phyloP scores from a whole-genome alignment of 2,113 vertebrate species.

The Dasypus novemcinctus region DNA sequence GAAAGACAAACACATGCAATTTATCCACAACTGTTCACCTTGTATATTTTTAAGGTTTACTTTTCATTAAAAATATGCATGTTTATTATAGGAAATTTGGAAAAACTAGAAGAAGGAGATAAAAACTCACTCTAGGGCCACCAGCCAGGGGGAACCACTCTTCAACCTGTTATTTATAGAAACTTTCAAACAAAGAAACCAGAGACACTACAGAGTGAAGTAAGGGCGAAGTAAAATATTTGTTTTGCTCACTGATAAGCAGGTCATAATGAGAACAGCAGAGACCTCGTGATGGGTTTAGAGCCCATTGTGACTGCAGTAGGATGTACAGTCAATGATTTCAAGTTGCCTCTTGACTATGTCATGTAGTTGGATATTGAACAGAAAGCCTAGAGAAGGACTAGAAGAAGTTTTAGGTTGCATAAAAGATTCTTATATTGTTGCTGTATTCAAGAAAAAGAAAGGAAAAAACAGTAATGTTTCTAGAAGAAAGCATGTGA shows the following conservation, averaged over 20 bases:
- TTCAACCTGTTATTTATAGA: constrained; percentile 49
- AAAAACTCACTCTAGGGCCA: background rate
- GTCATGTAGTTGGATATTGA: background rate
- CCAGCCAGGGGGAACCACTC: background rate
- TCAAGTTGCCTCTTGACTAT: background rate
- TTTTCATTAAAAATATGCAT: background rate
- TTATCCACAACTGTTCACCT: background rate
- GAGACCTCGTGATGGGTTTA: background rate
- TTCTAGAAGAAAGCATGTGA: background rate
- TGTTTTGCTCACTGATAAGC: constrained; percentile 54
- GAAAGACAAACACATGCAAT: background rate
- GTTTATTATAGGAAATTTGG: background rate
- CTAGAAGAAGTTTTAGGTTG: background rate
- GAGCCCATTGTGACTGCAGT: background rate
- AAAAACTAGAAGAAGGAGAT: constrained; percentile 19
- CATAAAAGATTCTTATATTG: background rate
- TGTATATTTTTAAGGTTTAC: background rate
- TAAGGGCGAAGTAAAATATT: constrained; percentile 38
- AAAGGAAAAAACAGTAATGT: background rate
- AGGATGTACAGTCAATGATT: background rate
- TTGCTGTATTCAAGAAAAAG: background rate
- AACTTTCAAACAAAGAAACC: constrained; percentile 48
- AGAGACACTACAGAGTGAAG: background rate
- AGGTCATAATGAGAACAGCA: background rate
- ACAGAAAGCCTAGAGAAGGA: background rate